A percentile compares a stretch with the other conserved stretches of the same genome.
phyloP scores from a whole-genome alignment of 2,888 invertebrate genomes.

The Leptura quadrifasciata region DNA sequence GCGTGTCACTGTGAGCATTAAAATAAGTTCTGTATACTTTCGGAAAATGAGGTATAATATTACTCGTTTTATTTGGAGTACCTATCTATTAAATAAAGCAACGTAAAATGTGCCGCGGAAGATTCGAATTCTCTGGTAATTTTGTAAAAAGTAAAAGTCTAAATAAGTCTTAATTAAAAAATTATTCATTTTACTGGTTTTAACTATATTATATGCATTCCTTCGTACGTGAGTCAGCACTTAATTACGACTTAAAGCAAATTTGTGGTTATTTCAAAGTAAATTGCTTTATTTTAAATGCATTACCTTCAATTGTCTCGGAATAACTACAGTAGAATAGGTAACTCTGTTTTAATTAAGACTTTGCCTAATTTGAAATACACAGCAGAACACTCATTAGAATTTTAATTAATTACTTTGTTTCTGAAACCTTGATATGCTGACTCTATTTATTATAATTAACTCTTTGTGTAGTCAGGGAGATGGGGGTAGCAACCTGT shows the following conservation, averaged over 20 bases:
- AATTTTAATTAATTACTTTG: constrained; percentile 31
- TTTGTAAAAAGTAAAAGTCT: constrained; percentile 32
- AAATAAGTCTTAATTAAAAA: constrained; percentile 45
- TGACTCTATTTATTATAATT: constrained; percentile 14
- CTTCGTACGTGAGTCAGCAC: constrained; percentile 41
- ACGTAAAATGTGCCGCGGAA: not conserved
- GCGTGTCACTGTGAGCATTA: too few relatives aligned
- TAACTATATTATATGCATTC: constrained; percentile 39
- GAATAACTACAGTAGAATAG: constrained; percentile 33
- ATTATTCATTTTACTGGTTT: constrained; percentile 45
- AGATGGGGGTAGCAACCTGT: not conserved
- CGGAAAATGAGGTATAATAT: too few relatives aligned
- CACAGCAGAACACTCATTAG: constrained; percentile 31
- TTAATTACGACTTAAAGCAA: constrained; percentile 46
- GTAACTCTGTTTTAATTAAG: constrained; percentile 40
- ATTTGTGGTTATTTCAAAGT: constrained; percentile 51
- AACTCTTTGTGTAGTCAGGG: not conserved
- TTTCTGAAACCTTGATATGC: constrained; percentile 7
- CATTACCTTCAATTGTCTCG: constrained; percentile 51
- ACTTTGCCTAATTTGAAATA: constrained; percentile 36
- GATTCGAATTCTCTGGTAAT: constrained; percentile 15
- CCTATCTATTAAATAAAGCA: not conserved
- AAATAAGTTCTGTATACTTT: too few relatives aligned
- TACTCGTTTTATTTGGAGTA: not conserved
- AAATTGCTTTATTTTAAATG: constrained; percentile 56